Evolutionary conservation across 2,888 invertebrate genomes (phyloP).

Genomic region (Dicyrtoma fusca): DNA sequence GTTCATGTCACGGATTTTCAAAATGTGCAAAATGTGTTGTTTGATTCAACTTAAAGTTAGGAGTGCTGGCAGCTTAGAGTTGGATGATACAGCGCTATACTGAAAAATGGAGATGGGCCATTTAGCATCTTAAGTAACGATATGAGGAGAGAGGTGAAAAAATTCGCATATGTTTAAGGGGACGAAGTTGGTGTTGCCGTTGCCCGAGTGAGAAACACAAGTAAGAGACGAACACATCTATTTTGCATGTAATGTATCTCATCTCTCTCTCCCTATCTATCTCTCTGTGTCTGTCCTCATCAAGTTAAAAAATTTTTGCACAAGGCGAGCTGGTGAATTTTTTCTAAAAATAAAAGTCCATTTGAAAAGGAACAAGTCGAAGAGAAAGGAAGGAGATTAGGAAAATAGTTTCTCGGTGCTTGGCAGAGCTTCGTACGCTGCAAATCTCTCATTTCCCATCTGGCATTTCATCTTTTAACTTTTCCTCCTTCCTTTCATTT

Average conservation of each 20-base stretch:
- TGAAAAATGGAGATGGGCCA: background rate
- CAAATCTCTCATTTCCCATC: conserved; percentile 34
- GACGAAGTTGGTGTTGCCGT: conserved; percentile 26
- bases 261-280: background rate
- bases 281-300: background rate
- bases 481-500: conserved; percentile 15
- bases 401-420: conserved; percentile 17
- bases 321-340: conserved; percentile 37
- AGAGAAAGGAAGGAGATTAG: background rate
- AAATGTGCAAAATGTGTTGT: background rate
- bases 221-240: background rate
- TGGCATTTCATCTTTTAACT: conserved; percentile 34
- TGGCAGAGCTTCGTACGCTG: conserved; percentile 17
- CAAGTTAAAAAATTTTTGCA: conserved; percentile 38
- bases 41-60: too few species aligned
- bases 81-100: background rate
- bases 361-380: conserved; percentile 6
- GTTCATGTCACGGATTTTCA: background rate
- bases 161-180: conserved; percentile 34
- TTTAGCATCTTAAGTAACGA: background rate
- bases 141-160: conserved; percentile 26
- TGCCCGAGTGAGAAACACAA: conserved; percentile 7
- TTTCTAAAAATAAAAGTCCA: conserved; percentile 40
- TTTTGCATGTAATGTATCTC: background rate
- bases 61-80: background rate